Evolutionary conservation across 2,797 vertebrate genomes (phyloP), one percentile per base, ranked within the genome.

Genomic region (Sciurus vulgaris): DNA sequence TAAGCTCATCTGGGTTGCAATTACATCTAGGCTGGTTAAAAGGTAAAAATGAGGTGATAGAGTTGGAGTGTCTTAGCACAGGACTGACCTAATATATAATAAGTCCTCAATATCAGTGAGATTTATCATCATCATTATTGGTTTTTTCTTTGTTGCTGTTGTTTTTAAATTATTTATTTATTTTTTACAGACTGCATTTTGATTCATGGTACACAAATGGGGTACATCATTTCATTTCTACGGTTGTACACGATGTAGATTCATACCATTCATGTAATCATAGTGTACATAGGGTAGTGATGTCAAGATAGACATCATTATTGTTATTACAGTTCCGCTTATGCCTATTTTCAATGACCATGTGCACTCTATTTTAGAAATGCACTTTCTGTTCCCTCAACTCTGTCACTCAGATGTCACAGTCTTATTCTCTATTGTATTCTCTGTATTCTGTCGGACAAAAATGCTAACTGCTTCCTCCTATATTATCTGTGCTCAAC

Each of bases 281-380:
- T 3, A 38, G 38, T 38, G 38, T 38, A 38, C 38, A 38, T 38
- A 38, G 38, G 38, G 38, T 38, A 38, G 3, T 38, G 3, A 38
- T 38, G n/a, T n/a, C n/a, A n/a, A 38, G 38, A 38, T 38, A 38
- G 38, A 38, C 67, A 49, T 67, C 61, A 67, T 56, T 17, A 79
- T 85, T 73, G 22, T 76, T 83, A 61, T 73, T 81, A 70, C 22
- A 87, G 65, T 81, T 89, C 51, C 33, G 11, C 38, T 95, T 30
- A 61, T 26, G 44, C 54, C 41, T 92, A 65, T 83, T 95, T 94
- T 94, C 81, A 84, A 11, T 72, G 83, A 41, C 49, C 33, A 59
- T 70, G n/a, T 65, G 61, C 13, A 93, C 8, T 88, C 78, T 91
- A 89, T 79, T 86, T 91, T 38, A 3, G 49, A 95, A 86, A 73